phyloP scores from a whole-genome alignment of 2,888 invertebrate species.

The Embidobia sp. region DNA sequence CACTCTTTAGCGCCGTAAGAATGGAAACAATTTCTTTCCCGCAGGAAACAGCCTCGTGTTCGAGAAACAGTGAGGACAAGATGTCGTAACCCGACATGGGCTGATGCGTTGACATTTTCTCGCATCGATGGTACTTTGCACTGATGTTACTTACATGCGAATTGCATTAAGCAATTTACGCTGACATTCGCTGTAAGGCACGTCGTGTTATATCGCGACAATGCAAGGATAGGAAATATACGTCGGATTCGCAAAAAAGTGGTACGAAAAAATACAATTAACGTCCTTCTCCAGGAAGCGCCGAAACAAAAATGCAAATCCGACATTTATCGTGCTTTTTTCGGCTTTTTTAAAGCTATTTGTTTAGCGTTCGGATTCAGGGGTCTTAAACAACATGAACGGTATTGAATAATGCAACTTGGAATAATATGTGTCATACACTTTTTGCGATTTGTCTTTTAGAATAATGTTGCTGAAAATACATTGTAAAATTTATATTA shows the following conservation, averaged over 20 bases:
- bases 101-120: conserved; percentile 65
- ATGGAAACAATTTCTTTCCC: conserved; percentile 61
- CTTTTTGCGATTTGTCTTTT: too few relatives aligned
- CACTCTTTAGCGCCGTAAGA: conserved; percentile 52
- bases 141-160: conserved; percentile 64
- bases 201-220: conserved; percentile 53
- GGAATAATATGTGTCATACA: too few relatives aligned
- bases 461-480: too few relatives aligned
- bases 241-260: conserved; percentile 34
- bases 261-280: conserved; percentile 47
- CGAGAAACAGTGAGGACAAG: conserved; percentile 61
- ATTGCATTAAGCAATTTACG: conserved; percentile 67
- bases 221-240: conserved; percentile 47
- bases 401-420: too few relatives aligned
- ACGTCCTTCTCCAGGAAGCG: too few relatives aligned
- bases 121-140: conserved; percentile 63
- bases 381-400: too few relatives aligned
- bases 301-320: too few relatives aligned
- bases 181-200: conserved; percentile 59
- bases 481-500: too few relatives aligned
- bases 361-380: too few relatives aligned
- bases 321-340: background rate
- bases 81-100: conserved; percentile 64
- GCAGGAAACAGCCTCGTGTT: conserved; percentile 52
- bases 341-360: too few relatives aligned